Evolutionary conservation across 2,888 invertebrate genomes (phyloP), one percentile per base, ranked within the genome.

Genomic region (Ryuthela nishihirai): DNA sequence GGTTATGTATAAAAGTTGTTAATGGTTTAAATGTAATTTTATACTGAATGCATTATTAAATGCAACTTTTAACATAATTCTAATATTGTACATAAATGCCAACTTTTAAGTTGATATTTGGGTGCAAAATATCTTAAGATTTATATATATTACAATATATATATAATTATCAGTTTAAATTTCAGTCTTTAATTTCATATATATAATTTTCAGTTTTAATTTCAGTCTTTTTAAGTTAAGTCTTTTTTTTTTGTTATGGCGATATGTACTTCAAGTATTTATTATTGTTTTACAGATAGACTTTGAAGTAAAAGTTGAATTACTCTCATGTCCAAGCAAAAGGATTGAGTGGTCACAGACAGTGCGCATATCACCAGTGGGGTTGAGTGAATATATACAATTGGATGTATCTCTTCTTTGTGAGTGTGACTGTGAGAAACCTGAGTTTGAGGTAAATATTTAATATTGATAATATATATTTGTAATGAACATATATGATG

Each of bases 371-470:
- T 91, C 91, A 71, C 95, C 95, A 0, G 89, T 94, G 18, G 95
- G 94, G 64, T 84, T 95, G 61, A 86, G 89, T 46, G 98, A 98
- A 75, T 85, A 85, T 68, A 80, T 98, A 47, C 79, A 82, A 1
- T 84, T 99, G 17, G 85, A 92, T 68, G 78, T 98, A 66, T 87
- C 92, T 73, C 88, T 95, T 83, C 77, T 92, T 29, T 99, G 98
- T 72, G 88, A 91, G 69, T 99, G 98, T 71, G 87, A 88, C 5
- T 99, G 98, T 73, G 97, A 95, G 74, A 82, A 81, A 58, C 80
- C 82, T n/a, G 84, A 83, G 23, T 70, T 76, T 65, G 65, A 77
- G 34, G 75, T 80, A 72, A 26, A 12, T 42, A 49, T 10, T 40
- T 23, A n/a, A n/a, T n/a, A n/a, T n/a, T n/a, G n/a, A n/a, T n/a